A percentile compares a stretch with the other conserved stretches of the same genome.
Conservation (phyloP, 2,888 invertebrate genomes). For the Aspidiotus destructor region DNA sequence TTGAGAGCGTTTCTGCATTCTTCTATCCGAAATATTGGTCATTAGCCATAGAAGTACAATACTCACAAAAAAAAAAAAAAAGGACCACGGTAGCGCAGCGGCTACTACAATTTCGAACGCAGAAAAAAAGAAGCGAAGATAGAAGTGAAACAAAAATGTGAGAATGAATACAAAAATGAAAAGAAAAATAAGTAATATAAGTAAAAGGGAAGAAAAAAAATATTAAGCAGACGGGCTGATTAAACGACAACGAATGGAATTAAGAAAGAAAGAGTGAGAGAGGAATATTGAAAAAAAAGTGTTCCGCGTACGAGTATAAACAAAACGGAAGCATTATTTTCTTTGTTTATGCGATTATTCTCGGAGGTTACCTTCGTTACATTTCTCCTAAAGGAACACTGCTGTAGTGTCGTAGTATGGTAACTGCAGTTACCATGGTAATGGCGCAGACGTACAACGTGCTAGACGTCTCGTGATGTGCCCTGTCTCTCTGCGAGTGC, state of each 20-base stretch:
- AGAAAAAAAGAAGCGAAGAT: not conserved
- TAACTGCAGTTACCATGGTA: slow-evolving; percentile 32
- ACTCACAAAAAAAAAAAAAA: too few relatives aligned
- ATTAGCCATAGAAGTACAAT: too few relatives aligned
- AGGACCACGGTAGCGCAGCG: too few relatives aligned
- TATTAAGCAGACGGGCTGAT: too few relatives aligned
- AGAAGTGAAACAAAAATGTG: not conserved
- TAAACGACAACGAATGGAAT: not conserved
- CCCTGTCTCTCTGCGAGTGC: slow-evolving; percentile 25
- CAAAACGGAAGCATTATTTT: slow-evolving; percentile 31
- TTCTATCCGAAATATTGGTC: too few relatives aligned
- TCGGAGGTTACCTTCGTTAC: slow-evolving; percentile 32
- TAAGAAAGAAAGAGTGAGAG: slow-evolving; percentile 6
- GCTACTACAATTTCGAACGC: too few relatives aligned
- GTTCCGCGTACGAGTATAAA: slow-evolving; percentile 6
- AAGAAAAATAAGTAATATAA: not conserved
- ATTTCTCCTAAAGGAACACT: slow-evolving; percentile 14
- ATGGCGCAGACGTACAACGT: slow-evolving; percentile 26
- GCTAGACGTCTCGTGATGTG: slow-evolving; percentile 31
- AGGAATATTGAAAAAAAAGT: not conserved
- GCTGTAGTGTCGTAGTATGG: slow-evolving; percentile 10
- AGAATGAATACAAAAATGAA: too few relatives aligned
- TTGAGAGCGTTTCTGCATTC: too few relatives aligned
- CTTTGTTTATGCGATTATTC: slow-evolving; percentile 31
- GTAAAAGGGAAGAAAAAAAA: too few relatives aligned